phyloP scores from a whole-genome alignment of 1,140 invertebrate species.

The Drosophila ohnishii region DNA sequence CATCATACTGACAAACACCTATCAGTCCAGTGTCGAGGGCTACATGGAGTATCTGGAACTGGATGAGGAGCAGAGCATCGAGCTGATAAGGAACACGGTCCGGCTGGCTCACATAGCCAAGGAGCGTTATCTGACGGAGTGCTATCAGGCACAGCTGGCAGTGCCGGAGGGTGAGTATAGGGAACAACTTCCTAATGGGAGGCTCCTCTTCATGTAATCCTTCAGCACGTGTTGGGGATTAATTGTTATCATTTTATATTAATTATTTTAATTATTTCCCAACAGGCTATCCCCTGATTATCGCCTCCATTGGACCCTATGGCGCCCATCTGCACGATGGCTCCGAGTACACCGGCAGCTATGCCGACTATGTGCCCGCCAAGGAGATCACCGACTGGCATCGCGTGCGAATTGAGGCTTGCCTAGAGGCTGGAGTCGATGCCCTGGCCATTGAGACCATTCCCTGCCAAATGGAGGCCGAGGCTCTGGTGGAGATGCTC shows the following conservation, averaged over 20 bases:
- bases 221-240: background rate
- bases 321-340: slow-evolving; percentile 94
- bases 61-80: slow-evolving; percentile 86
- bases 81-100: slow-evolving; percentile 89
- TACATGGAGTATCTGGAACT: slow-evolving; percentile 89
- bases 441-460: slow-evolving; percentile 95
- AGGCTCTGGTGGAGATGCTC: slow-evolving; percentile 90
- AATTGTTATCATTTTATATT: background rate
- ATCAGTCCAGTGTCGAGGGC: slow-evolving; percentile 92
- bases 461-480: slow-evolving; percentile 92
- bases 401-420: slow-evolving; percentile 89
- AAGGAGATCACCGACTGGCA: slow-evolving; percentile 92
- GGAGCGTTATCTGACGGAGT: slow-evolving; percentile 75
- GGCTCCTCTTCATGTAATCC: background rate
- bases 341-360: slow-evolving; percentile 95
- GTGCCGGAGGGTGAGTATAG: slow-evolving; percentile 58
- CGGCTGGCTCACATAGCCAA: slow-evolving; percentile 85
- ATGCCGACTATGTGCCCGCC: slow-evolving; percentile 88
- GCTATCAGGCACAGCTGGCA: slow-evolving; percentile 57
- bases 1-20: slow-evolving; percentile 93
- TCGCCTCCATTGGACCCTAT: slow-evolving; percentile 95
- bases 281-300: slow-evolving; percentile 85
- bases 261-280: background rate
- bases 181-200: background rate
- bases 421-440: slow-evolving; percentile 92